Conservation (phyloP, 1,140 invertebrate species). For the Apis laboriosa region DNA sequence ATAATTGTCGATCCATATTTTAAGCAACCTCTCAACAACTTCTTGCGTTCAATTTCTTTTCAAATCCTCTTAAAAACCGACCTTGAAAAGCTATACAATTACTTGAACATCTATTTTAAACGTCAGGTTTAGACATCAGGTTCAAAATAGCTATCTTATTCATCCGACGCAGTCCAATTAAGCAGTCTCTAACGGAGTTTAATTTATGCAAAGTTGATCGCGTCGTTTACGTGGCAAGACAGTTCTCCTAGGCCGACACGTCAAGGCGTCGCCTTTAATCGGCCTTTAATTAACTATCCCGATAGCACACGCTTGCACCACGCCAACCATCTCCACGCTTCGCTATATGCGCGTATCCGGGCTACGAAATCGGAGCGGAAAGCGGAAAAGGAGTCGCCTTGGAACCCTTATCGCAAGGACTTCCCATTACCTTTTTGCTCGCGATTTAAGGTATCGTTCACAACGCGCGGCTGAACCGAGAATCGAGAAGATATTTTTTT, state of each 20-base stretch:
- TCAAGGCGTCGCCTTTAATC: constrained; percentile 39
- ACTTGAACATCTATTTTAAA: no score
- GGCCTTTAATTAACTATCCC: constrained; percentile 34
- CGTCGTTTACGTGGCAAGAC: constrained; percentile 7
- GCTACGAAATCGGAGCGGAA: constrained; percentile 54
- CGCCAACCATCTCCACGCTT: constrained; percentile 26
- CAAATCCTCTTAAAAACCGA: no score
- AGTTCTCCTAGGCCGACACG: neutral
- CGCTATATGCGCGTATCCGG: constrained; percentile 24
- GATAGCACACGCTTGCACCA: constrained; percentile 6
- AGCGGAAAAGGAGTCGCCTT: constrained; percentile 54
- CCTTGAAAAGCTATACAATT: no score
- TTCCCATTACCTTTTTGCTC: constrained; percentile 38
- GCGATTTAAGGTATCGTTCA: constrained; percentile 19
- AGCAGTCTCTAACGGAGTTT: neutral
- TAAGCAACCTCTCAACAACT: no score
- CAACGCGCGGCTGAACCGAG: neutral
- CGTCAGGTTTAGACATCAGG: no score
- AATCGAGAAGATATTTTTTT: no score
- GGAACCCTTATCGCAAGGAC: constrained; percentile 47
- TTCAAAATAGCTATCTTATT: neutral
- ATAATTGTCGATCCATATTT: no score
- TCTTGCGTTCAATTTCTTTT: no score
- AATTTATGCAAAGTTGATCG: constrained; percentile 38
- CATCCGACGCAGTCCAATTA: constrained; percentile 18